A percentile compares a stretch with the other conserved stretches of the same genome.
phyloP scores from a whole-genome alignment of 2,113 vertebrate genomes.

The Silurus meridionalis region DNA sequence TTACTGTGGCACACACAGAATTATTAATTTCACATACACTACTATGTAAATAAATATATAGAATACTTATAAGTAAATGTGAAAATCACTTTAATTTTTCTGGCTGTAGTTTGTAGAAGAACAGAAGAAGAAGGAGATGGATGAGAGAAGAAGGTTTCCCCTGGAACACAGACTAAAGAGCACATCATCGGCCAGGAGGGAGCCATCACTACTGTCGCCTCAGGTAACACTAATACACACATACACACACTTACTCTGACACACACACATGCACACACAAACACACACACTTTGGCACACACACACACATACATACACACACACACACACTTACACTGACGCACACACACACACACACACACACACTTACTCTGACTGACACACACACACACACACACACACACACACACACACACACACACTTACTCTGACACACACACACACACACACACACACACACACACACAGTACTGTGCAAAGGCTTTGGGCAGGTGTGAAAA shows the following conservation, averaged over 20 bases:
- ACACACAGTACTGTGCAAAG: too few species aligned
- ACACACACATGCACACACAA: neutral
- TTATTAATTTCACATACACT: too few species aligned
- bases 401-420: neutral
- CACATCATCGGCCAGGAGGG: slow-evolving; percentile 95
- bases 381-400: neutral
- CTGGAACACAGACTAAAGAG: slow-evolving; percentile 90
- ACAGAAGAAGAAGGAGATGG: slow-evolving; percentile 78
- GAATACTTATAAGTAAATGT: neutral
- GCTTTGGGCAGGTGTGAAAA: too few species aligned
- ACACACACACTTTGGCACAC: neutral
- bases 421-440: neutral
- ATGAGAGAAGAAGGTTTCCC: slow-evolving; percentile 88
- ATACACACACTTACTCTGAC: too few species aligned
- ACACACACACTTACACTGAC: neutral
- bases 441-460: too few species aligned
- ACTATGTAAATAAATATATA: neutral
- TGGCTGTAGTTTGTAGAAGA: slow-evolving; percentile 66
- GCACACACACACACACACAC: neutral
- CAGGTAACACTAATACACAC: slow-evolving; percentile 71
- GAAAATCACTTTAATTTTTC: neutral
- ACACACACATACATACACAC: neutral
- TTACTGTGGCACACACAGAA: too few species aligned
- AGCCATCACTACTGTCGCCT: slow-evolving; percentile 89
- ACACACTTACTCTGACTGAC: neutral